These are phyloP conservation scores for Ganaspis sp. DNA, from an alignment of 1,140 invertebrate species.

Conservation along the genomic window DNA sequence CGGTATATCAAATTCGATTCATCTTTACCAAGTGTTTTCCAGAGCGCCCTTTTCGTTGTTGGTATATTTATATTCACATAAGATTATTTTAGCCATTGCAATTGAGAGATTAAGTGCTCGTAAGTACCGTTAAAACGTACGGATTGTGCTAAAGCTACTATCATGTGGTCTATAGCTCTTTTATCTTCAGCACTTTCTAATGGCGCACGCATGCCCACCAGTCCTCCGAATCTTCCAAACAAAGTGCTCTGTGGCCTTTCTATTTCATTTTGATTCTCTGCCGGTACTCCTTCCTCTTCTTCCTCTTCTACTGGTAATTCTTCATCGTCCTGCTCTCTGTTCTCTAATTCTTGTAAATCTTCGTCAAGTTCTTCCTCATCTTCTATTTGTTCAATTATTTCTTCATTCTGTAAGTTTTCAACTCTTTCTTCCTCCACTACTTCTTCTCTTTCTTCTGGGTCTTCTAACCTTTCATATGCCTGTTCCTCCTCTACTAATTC, in stretches of 20 bases:
- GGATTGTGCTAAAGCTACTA: background rate
- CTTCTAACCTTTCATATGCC: no score
- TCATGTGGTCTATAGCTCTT: background rate
- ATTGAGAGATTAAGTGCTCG: background rate
- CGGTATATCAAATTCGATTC: constrained; percentile 10
- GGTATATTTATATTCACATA: background rate
- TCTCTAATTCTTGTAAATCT: no score
- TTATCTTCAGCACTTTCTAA: background rate
- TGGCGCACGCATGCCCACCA: background rate
- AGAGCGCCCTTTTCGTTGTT: constrained; percentile 32
- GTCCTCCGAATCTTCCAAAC: background rate
- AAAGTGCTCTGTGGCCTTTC: background rate
- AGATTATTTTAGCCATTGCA: background rate
- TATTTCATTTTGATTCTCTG: background rate
- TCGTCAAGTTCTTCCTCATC: no score
- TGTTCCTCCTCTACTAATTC: no score
- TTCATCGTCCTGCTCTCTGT: background rate
- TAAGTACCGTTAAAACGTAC: background rate
- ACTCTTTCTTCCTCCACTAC: no score
- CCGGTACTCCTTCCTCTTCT: no score
- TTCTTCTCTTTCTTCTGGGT: no score
- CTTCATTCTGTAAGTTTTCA: no score
- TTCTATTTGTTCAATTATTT: no score
- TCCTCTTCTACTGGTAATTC: no score
- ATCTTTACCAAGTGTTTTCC: constrained; percentile 32